These are phyloP conservation scores for Pseudocheirus occidentalis DNA, from an alignment of 2,797 vertebrate species.

Conservation along the genomic window DNA sequence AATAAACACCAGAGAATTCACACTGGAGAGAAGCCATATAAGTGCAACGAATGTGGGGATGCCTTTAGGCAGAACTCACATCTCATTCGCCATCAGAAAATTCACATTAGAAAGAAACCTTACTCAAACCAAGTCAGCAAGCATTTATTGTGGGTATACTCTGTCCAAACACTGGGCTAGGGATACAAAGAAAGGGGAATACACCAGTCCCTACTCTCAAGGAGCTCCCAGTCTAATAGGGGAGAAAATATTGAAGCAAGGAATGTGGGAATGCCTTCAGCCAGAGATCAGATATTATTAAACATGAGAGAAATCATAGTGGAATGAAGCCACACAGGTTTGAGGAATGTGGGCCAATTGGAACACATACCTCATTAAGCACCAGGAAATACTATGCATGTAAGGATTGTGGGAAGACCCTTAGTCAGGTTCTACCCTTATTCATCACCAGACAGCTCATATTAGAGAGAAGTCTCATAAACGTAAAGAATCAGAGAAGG, in stretches of 20 bases:
- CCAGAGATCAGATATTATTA: background rate
- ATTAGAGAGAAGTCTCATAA: no score
- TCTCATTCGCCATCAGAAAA: no score
- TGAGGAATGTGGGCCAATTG: background rate
- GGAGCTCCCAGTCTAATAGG: background rate
- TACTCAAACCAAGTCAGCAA: background rate
- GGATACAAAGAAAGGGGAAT: background rate
- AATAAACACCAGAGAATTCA: background rate
- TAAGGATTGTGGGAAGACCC: no score
- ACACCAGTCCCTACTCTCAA: background rate
- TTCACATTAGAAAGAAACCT: background rate
- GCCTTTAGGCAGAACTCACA: background rate
- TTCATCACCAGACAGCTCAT: no score
- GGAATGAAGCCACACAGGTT: background rate
- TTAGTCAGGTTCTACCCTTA: no score
- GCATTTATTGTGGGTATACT: background rate
- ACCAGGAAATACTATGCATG: no score
- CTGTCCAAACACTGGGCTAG: background rate
- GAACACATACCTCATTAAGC: no score
- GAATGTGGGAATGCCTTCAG: background rate
- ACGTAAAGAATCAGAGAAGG: no score
- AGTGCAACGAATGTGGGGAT: background rate
- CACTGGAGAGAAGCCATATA: background rate
- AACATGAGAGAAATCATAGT: background rate
- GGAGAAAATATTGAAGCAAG: background rate